Evolutionary conservation across 2,797 vertebrate genomes (phyloP).

Genomic region (Urosaurus nigricauda): DNA sequence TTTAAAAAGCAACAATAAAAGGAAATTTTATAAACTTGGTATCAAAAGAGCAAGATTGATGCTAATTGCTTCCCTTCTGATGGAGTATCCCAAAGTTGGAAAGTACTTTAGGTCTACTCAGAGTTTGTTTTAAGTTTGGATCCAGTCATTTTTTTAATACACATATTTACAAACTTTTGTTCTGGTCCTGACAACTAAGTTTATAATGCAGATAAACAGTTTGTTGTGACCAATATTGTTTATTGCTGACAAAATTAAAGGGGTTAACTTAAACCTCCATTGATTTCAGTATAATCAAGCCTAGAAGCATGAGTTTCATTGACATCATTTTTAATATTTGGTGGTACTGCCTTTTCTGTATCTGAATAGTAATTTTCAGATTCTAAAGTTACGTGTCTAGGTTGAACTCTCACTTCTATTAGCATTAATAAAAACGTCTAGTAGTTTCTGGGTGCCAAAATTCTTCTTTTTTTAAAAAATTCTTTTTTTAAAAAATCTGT

Average conservation of each 20-base stretch:
- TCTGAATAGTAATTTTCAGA: fast-evolving
- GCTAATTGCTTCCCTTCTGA: neutral
- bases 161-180: neutral
- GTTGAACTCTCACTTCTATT: neutral
- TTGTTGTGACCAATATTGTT: neutral
- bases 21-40: neutral
- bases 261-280: no score
- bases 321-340: neutral
- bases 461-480: constrained; percentile 31
- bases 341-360: neutral
- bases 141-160: no score
- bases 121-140: neutral
- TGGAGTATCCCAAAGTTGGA: neutral
- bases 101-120: neutral
- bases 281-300: no score
- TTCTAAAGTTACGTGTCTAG: neutral
- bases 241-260: neutral
- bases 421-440: neutral
- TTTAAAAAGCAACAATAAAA: neutral
- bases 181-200: neutral
- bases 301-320: no score
- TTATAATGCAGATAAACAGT: neutral
- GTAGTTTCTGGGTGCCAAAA: neutral
- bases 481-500: constrained; percentile 51
- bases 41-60: neutral